A percentile compares a stretch with the other conserved stretches of the same genome.
Conservation (phyloP, 1,140 invertebrate species). For the Nymphalis io region DNA sequence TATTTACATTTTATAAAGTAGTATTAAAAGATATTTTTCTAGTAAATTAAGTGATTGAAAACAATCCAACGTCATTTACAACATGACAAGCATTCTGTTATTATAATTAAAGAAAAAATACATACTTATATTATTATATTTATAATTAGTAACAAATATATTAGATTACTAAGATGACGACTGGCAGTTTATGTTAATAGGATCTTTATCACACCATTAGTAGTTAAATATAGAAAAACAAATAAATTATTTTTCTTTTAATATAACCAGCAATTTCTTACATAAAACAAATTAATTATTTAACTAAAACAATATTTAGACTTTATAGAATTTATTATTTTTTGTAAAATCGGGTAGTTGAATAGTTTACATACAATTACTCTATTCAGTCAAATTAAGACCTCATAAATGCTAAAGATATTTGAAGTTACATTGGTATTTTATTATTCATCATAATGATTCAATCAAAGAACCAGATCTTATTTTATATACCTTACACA, state of each 20-base stretch:
- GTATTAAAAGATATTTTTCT: background rate
- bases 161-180: no score
- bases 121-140: no score
- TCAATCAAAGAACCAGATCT: conserved; percentile 34
- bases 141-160: no score
- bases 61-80: conserved; percentile 1
- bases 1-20: background rate
- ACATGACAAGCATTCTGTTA: background rate
- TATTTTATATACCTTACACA: conserved; percentile 30
- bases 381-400: conserved; percentile 70
- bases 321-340: conserved; percentile 60
- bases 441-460: conserved; percentile 27
- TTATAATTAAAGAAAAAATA: no score
- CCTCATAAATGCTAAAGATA: conserved; percentile 65
- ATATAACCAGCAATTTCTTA: background rate
- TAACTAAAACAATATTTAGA: conserved; percentile 26
- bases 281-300: background rate
- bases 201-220: background rate
- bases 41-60: background rate
- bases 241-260: background rate
- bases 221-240: background rate
- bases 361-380: conserved; percentile 64
- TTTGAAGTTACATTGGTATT: conserved; percentile 34
- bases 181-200: no score
- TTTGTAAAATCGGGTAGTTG: conserved; percentile 66